These are phyloP conservation scores for Dolichoris vasculosae DNA, from an alignment of 1,140 invertebrate species.

Conservation along the genomic window DNA sequence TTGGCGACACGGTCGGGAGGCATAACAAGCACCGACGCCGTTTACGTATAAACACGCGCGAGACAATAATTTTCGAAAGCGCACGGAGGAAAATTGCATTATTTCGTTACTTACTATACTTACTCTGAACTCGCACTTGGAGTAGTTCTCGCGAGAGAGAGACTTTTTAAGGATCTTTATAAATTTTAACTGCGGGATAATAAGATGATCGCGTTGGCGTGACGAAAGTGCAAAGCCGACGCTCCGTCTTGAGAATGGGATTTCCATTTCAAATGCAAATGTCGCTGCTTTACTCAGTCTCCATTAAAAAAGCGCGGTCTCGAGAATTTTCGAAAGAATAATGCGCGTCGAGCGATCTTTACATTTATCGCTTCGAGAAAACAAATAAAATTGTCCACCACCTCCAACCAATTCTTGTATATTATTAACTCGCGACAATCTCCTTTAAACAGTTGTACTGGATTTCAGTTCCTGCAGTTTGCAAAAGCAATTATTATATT, in stretches of 20 bases:
- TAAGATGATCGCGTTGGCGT: not conserved
- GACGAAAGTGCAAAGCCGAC: not conserved
- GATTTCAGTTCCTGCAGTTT: not conserved
- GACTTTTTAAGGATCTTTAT: not conserved
- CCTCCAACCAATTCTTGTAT: too few species aligned
- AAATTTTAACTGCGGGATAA: not conserved
- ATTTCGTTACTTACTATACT: constrained; percentile 55
- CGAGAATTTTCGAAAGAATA: not conserved
- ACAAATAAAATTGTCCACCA: too few species aligned
- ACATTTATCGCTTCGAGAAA: not conserved
- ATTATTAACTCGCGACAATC: too few species aligned
- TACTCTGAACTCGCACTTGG: constrained; percentile 28
- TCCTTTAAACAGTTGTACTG: not conserved
- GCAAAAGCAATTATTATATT: not conserved
- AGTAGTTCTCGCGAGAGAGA: not conserved
- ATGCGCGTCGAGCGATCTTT: not conserved
- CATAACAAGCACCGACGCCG: not conserved
- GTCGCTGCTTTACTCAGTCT: not conserved
- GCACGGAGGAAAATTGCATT: constrained; percentile 36
- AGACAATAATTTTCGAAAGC: constrained; percentile 54
- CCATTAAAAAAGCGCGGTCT: not conserved
- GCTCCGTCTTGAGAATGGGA: constrained; percentile 3
- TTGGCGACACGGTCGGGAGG: not conserved
- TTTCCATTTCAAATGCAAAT: not conserved
- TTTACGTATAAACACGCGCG: not conserved